Evolutionary conservation across 2,113 vertebrate species (phyloP).

Genomic region (Capra hircus): DNA sequence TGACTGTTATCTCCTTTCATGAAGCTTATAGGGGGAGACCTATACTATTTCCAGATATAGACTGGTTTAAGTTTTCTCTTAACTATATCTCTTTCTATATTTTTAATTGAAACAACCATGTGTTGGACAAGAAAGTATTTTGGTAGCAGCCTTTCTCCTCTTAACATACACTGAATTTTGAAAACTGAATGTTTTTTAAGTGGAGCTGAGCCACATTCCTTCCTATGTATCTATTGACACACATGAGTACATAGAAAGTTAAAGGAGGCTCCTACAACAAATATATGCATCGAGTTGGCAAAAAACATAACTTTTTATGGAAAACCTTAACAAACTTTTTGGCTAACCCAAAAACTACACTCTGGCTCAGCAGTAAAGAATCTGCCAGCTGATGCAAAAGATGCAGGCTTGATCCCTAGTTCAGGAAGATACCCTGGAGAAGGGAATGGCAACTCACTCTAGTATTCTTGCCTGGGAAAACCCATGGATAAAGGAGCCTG

Average conservation of each 20-base stretch:
- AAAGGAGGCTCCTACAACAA: not conserved
- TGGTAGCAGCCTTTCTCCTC: not conserved
- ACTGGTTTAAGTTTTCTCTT: not conserved
- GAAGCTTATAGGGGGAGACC: not conserved
- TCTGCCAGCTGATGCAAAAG: not conserved
- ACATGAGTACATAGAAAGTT: not conserved
- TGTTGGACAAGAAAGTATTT: not conserved
- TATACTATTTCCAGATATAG: not conserved
- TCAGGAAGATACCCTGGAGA: not conserved
- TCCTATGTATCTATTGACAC: rapidly evolving
- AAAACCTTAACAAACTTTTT: not conserved
- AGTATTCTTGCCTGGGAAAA: not conserved
- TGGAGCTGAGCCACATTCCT: not conserved
- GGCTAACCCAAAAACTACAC: not conserved
- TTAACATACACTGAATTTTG: not conserved
- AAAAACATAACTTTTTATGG: not conserved
- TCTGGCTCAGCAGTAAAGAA: not conserved
- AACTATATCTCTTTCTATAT: not conserved
- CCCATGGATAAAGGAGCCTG: not conserved
- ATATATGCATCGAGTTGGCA: not conserved
- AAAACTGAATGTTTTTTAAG: not conserved
- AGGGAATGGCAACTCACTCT: not conserved
- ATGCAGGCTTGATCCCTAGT: not conserved
- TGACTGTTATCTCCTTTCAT: not conserved
- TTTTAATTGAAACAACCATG: not conserved